Evolutionary conservation across 1,140 invertebrate genomes (phyloP).

Genomic region (Littorina saxatilis): DNA sequence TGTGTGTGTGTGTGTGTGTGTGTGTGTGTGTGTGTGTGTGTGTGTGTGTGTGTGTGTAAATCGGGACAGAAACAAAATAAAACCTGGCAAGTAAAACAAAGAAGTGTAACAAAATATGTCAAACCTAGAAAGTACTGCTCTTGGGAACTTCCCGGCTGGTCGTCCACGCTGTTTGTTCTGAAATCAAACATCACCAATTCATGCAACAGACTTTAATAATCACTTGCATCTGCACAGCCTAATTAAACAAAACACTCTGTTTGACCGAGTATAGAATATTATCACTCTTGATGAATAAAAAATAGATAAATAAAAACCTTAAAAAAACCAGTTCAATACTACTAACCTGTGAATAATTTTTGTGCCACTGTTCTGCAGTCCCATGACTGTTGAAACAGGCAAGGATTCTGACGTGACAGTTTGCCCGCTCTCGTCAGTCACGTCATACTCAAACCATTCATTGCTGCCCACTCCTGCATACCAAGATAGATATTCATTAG

Average conservation of each 20-base stretch:
- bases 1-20: no score
- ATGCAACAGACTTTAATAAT: background rate
- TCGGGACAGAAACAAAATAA: no score
- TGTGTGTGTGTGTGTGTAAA: no score
- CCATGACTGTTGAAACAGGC: conserved; percentile 40
- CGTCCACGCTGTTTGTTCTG: conserved; percentile 64
- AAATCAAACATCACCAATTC: background rate
- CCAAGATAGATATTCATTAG: no score
- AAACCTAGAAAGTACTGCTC: conserved; percentile 18
- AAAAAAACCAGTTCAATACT: no score
- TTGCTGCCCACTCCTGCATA: conserved; percentile 46
- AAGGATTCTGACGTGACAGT: conserved; percentile 40
- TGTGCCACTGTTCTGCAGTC: conserved; percentile 49
- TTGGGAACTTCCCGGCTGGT: conserved; percentile 47
- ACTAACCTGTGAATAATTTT: conserved; percentile 18
- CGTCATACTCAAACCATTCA: conserved; percentile 72
- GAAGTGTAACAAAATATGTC: background rate
- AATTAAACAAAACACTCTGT: no score
- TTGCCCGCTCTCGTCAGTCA: conserved; percentile 56
- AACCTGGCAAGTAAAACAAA: no score
- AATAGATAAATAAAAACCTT: no score
- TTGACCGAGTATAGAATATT: no score
- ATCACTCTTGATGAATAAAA: no score
- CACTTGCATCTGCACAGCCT: no score
- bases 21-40: no score